phyloP scores from a whole-genome alignment of 1,140 invertebrate genomes.

The Pseudomyrmex dendroicus region DNA sequence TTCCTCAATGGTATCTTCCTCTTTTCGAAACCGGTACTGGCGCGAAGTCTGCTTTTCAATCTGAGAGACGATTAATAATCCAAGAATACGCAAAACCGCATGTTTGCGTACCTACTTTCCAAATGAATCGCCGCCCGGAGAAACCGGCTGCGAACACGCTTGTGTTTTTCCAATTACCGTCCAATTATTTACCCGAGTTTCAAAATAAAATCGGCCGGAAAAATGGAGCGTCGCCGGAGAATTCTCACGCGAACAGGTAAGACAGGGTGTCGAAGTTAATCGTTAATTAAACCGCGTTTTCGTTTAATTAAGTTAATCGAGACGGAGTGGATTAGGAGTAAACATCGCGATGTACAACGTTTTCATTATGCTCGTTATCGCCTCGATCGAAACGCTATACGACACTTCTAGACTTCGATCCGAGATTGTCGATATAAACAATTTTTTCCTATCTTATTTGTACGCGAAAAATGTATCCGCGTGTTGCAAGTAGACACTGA shows the following conservation, averaged over 20 bases:
- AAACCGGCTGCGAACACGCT: constrained; percentile 43
- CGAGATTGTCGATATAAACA: constrained; percentile 25
- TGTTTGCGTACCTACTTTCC: constrained; percentile 71
- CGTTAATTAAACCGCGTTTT: background rate
- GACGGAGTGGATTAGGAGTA: background rate
- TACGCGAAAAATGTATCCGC: constrained; percentile 2
- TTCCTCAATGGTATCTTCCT: constrained; percentile 72
- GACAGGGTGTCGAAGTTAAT: background rate
- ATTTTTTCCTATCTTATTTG: no score
- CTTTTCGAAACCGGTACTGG: constrained; percentile 76
- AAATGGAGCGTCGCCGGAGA: background rate
- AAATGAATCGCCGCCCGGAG: constrained; percentile 38
- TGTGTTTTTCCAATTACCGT: constrained; percentile 26
- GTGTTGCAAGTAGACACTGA: constrained; percentile 14
- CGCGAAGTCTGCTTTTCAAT: constrained; percentile 73
- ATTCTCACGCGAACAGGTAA: constrained; percentile 32
- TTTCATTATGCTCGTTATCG: constrained; percentile 16
- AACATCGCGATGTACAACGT: background rate
- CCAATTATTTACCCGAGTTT: constrained; percentile 12
- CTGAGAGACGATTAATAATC: constrained; percentile 79
- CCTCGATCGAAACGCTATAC: background rate
- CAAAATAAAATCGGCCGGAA: constrained; percentile 7
- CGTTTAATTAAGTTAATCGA: constrained; percentile 21
- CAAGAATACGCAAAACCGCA: constrained; percentile 70
- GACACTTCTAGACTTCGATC: background rate